These are phyloP conservation scores for Drosophila sproati DNA, from an alignment of 1,140 invertebrate genomes.

Conservation along the genomic window DNA sequence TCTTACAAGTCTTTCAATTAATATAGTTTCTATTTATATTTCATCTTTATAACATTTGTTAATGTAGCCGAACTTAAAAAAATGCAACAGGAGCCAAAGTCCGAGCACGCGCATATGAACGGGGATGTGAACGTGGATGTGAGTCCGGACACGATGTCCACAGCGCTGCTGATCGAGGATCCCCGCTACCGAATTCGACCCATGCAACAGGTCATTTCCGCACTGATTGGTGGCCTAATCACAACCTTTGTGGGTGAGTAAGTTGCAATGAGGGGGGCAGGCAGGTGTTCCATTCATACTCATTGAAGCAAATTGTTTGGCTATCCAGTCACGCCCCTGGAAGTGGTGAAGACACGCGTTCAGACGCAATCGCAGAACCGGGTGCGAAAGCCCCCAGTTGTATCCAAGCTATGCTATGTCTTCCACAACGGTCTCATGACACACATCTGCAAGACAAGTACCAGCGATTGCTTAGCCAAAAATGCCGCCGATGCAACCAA, in stretches of 20 bases:
- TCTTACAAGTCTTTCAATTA: background rate
- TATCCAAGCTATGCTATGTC: conserved; percentile 95
- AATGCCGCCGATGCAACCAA: conserved; percentile 84
- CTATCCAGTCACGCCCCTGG: conserved; percentile 95
- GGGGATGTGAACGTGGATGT: background rate
- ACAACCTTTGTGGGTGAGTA: conserved; percentile 94
- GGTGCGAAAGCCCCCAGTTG: conserved; percentile 93
- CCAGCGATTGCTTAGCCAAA: conserved; percentile 86
- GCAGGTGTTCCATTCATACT: conserved; percentile 2
- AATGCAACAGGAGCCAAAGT: conserved; percentile 37
- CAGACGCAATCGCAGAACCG: conserved; percentile 96
- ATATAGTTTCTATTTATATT: background rate
- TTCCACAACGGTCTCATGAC: conserved; percentile 99
- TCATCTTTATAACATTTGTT: background rate
- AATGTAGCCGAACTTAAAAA: conserved; percentile 16
- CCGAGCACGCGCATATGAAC: background rate
- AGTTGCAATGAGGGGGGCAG: background rate
- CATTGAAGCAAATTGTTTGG: background rate
- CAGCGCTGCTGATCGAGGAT: conserved; percentile 86
- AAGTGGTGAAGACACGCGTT: conserved; percentile 98
- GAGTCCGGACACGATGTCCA: conserved; percentile 20
- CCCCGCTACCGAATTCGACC: conserved; percentile 92
- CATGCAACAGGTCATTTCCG: conserved; percentile 94
- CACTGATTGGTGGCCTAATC: conserved; percentile 94
- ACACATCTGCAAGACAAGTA: conserved; percentile 91